Base-by-base conservation (phyloP, 2,797 vertebrate genomes). In the Gymnopithys bicolor region DNA sequence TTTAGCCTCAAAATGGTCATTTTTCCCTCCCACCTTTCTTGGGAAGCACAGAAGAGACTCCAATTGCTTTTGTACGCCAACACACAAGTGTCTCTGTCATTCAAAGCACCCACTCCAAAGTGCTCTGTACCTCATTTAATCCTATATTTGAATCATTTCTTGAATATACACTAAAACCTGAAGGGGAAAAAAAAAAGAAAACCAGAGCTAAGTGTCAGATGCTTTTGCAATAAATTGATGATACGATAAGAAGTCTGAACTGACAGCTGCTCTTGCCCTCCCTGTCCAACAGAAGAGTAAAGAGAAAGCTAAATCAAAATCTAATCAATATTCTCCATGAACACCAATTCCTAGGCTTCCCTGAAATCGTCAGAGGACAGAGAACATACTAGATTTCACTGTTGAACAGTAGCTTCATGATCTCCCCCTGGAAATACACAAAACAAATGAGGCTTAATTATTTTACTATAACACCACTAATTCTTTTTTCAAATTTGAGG, bases 71-170 rank as follows among this genome's bases (percentile, higher is more conserved):
- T 76, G 12, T 19, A 53, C 1, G 1, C 15, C 75, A 87, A 6
- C 63, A 56, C 45, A 25, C 0, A 0, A 85, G 60, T 27, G 10
- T 56, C n/a, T 78, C 30, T 52, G 59, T 67, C 6, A 43, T 19
- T 23, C 39, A 27, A 75, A 82, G 11, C 10, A 28, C 60, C 18
- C 55, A 56, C 22, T 89, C 45, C 28, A 32, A 86, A 77, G 11
- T 21, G 28, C 5, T 63, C 24, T 48, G 13, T 43, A 51, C 19
- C 8, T 46, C 25, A 35, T 68, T 74, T 81, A 68, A 92, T 81
- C 25, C 35, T 66, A 3, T 46, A 62, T 71, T 83, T 77, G 10
- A 84, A 52, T 23, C 0, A 67, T 43, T 89, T 84, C 19, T 80
- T 56, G 27, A 53, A 37, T 21, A 41, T 25, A 53, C 16, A 85